These are phyloP conservation scores for Heliconius ethilla DNA, from an alignment of 2,888 invertebrate genomes.

Conservation along the genomic window DNA sequence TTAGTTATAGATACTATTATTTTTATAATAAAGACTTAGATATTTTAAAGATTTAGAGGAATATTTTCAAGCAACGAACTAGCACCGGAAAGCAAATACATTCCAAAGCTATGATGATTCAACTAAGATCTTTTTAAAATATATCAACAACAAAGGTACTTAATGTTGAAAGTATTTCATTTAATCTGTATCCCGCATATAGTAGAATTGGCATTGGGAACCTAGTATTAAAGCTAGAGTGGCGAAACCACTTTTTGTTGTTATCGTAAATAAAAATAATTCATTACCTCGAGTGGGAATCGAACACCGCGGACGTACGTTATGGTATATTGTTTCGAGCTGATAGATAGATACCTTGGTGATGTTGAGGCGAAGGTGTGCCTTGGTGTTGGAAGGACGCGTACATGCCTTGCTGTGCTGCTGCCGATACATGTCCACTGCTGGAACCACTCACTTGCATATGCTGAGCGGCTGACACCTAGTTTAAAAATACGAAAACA, in stretches of 20 bases:
- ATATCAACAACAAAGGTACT: neutral
- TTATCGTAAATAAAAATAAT: neutral
- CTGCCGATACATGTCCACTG: slow-evolving; percentile 88
- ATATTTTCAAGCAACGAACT: neutral
- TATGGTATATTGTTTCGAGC: neutral
- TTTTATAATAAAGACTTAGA: neutral
- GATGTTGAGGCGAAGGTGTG: slow-evolving; percentile 76
- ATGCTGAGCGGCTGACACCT: slow-evolving; percentile 94
- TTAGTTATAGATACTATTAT: neutral
- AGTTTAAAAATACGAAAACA: slow-evolving; percentile 35
- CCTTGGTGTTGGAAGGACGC: slow-evolving; percentile 78
- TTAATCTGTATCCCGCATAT: neutral
- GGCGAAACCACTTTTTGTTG: neutral
- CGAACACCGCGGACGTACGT: neutral
- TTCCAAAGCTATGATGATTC: slow-evolving; percentile 1
- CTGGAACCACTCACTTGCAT: slow-evolving; percentile 88
- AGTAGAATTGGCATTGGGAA: neutral
- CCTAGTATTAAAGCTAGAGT: neutral
- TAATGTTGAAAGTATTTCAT: neutral
- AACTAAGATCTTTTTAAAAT: neutral
- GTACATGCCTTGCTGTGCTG: slow-evolving; percentile 93
- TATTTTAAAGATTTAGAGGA: neutral
- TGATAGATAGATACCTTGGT: slow-evolving; percentile 62
- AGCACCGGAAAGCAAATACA: slow-evolving; percentile 4
- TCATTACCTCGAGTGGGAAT: neutral